phyloP scores from a whole-genome alignment of 2,113 vertebrate species.

The Protobothrops flavoviridis region DNA sequence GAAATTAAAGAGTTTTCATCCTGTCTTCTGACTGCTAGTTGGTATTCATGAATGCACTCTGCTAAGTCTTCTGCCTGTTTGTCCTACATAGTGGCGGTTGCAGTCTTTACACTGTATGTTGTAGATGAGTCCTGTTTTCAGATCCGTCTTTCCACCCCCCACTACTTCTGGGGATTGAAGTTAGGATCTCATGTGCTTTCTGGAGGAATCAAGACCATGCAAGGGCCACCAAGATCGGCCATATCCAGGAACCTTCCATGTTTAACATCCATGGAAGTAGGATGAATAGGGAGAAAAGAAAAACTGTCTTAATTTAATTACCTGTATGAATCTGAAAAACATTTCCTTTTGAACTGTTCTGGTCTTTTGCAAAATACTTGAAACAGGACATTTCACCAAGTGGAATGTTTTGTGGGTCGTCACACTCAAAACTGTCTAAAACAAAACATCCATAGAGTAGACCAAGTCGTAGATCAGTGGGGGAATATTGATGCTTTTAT shows the following conservation, averaged over 20 bases:
- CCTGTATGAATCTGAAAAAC: neutral
- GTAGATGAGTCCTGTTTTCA: neutral
- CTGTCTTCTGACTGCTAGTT: too few relatives aligned
- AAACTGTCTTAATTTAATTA: neutral
- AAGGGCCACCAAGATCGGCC: neutral
- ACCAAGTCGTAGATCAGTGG: neutral
- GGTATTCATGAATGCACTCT: too few relatives aligned
- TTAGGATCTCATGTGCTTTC: neutral
- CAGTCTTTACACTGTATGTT: too few relatives aligned
- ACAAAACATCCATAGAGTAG: neutral
- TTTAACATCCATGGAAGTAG: neutral
- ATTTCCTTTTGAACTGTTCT: neutral
- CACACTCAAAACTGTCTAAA: neutral
- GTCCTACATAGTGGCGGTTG: too few relatives aligned
- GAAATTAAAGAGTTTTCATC: too few relatives aligned
- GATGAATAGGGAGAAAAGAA: neutral
- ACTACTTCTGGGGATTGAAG: neutral
- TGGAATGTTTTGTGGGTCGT: neutral
- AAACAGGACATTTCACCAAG: neutral
- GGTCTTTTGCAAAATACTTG: neutral
- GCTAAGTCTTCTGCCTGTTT: too few relatives aligned
- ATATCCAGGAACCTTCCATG: neutral
- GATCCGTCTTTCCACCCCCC: neutral
- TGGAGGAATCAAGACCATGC: neutral
- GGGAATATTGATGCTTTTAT: neutral